These are phyloP conservation scores for Hystrix brachyura DNA, from an alignment of 2,113 vertebrate genomes.

Conservation along the genomic window DNA sequence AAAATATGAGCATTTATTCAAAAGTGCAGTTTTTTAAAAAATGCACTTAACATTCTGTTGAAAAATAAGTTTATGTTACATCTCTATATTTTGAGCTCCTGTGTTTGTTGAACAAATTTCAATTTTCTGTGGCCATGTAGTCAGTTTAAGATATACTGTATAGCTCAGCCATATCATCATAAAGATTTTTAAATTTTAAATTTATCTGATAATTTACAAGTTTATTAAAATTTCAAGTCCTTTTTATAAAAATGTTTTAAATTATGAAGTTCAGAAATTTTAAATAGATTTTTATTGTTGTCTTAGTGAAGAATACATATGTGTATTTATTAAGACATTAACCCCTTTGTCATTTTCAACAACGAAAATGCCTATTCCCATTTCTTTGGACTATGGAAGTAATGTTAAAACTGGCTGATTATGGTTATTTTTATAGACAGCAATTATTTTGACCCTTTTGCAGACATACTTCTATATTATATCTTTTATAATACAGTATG, in stretches of 20 bases:
- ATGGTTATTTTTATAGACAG: conserved; percentile 32
- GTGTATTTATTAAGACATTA: background rate
- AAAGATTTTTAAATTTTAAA: conserved; percentile 21
- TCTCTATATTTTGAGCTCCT: background rate
- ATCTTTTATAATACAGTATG: background rate
- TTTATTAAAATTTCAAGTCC: conserved; percentile 11
- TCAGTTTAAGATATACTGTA: background rate
- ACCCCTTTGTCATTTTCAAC: conserved; percentile 14
- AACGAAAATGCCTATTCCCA: background rate
- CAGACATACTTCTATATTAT: background rate
- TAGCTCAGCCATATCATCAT: background rate
- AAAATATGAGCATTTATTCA: background rate
- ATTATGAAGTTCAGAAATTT: conserved; percentile 2
- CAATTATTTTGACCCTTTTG: conserved; percentile 5
- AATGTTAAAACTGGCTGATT: conserved; percentile 21
- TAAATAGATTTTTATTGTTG: conserved; percentile 32
- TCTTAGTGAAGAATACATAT: background rate
- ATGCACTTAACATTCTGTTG: background rate
- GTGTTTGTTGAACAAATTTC: background rate
- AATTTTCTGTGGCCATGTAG: background rate
- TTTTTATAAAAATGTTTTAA: conserved; percentile 36
- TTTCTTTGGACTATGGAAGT: background rate
- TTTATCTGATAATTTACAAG: conserved; percentile 5
- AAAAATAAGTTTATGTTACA: conserved; percentile 5
- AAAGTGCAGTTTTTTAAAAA: background rate